phyloP scores from a whole-genome alignment of 2,888 invertebrate genomes.

The Ormyrus pomaceus region DNA sequence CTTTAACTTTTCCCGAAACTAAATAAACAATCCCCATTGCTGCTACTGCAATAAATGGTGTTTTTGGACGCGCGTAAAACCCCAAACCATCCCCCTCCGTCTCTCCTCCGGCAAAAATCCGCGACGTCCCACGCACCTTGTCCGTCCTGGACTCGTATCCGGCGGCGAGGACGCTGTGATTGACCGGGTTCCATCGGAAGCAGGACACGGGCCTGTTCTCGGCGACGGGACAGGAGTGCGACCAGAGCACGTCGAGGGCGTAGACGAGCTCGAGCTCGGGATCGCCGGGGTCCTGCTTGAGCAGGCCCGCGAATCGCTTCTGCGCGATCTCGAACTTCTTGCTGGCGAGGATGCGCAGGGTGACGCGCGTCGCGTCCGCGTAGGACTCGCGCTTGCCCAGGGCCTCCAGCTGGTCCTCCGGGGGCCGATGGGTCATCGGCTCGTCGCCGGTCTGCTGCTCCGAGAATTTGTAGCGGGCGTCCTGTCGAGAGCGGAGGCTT shows the following conservation, averaged over 20 bases:
- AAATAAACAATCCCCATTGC: too few species aligned
- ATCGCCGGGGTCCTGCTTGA: constrained; percentile 80
- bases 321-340: constrained; percentile 82
- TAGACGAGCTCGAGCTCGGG: constrained; percentile 83
- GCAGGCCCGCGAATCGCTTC: constrained; percentile 83
- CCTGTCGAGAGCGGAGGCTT: not conserved
- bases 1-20: too few species aligned
- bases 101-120: too few species aligned
- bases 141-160: constrained; percentile 79
- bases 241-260: constrained; percentile 82
- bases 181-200: constrained; percentile 83
- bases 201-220: constrained; percentile 80
- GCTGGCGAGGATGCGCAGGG: constrained; percentile 85
- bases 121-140: too few species aligned
- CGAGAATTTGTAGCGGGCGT: constrained; percentile 25
- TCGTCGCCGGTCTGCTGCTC: not conserved
- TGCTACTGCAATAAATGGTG: too few species aligned
- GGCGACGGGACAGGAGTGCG: constrained; percentile 77
- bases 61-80: too few species aligned
- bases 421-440: not conserved
- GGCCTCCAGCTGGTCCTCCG: not conserved
- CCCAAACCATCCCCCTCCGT: too few species aligned
- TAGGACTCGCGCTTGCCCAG: not conserved
- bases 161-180: constrained; percentile 84
- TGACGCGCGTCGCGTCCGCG: constrained; percentile 69